Evolutionary conservation across 2,888 invertebrate species (phyloP), one percentile per base, ranked within the genome.

Genomic region (Anodontia alba): DNA sequence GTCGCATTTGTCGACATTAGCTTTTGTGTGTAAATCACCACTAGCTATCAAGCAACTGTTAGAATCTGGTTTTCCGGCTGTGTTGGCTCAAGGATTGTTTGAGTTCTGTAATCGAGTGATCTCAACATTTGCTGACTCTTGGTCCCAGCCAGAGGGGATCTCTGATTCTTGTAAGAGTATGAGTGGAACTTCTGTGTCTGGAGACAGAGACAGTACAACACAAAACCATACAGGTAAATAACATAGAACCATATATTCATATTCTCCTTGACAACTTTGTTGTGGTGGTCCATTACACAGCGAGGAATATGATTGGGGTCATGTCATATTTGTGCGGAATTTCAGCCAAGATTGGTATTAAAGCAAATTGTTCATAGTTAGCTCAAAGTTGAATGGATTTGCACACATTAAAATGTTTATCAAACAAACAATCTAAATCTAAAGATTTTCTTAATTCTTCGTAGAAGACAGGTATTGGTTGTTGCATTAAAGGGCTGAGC

Each of bases 11-110:
- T 96, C 96, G 91, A 97, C 97, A 1, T 96, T 98, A 33, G 97
- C 97, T 0, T 95, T 97, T 84, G 97, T 97, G 10, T 97, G 97
- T 90, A 96, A 97, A 95, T 98, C 98, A 1, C 96, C 97, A 0
- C 96, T 96, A 33, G 97, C 97, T 73, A 96, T 97, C 26, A 96
- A 96, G 89, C 96, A 97, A 89, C 95, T 98, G 84, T 96, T 98
- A 79, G 96, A 96, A 93, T 97, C 97, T 0, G 96, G 97, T 36
- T 95, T 97, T 76, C 97, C 93, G 1, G 89, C 93, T 15, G 90
- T 93, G 54, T 85, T 93, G 49, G 92, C 93, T 54, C 93, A 93
- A 84, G 93, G 91, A 31, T 84, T 94, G 71, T 92, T 91, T 86
- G 93, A 94, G 85, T 93, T 93, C 84, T 93, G 93, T 84, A 91